These are phyloP conservation scores for Poecile atricapillus DNA, from an alignment of 2,113 vertebrate species.

Conservation along the genomic window DNA sequence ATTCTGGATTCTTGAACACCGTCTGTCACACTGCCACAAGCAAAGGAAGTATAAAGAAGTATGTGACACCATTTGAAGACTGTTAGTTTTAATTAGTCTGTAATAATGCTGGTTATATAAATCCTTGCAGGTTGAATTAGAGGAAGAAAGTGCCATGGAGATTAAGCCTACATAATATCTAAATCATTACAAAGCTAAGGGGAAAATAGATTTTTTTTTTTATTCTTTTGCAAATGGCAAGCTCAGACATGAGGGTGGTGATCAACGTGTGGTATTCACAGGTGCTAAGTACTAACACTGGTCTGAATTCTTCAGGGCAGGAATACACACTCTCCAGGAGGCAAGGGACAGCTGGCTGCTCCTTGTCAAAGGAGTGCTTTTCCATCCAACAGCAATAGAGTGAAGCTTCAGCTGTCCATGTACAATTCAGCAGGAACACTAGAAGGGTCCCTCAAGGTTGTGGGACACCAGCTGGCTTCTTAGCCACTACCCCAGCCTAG, in stretches of 20 bases:
- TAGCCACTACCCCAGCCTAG: not conserved
- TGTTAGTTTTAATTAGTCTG: conserved; percentile 48
- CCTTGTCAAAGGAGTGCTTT: not conserved
- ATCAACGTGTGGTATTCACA: not conserved
- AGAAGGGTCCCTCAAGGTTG: not conserved
- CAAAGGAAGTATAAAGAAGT: conserved; percentile 14
- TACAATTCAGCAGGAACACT: not conserved
- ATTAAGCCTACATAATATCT: not conserved
- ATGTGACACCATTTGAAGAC: conserved; percentile 17
- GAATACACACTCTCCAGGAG: not conserved
- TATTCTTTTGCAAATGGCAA: not conserved
- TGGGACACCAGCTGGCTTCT: not conserved
- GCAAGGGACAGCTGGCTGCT: not conserved
- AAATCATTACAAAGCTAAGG: not conserved
- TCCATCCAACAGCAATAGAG: not conserved
- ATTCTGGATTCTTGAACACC: conserved; percentile 36
- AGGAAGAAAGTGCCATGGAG: not conserved
- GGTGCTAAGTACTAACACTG: not conserved
- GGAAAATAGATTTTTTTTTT: not conserved
- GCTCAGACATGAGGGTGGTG: not conserved
- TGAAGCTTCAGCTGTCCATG: not conserved
- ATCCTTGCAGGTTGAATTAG: not conserved
- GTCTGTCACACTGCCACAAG: conserved; percentile 22
- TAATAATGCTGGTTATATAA: conserved; percentile 35
- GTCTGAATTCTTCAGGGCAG: not conserved